Evolutionary conservation across 2,797 vertebrate genomes (phyloP).

Genomic region (Poeciliopsis paucimaculata): DNA sequence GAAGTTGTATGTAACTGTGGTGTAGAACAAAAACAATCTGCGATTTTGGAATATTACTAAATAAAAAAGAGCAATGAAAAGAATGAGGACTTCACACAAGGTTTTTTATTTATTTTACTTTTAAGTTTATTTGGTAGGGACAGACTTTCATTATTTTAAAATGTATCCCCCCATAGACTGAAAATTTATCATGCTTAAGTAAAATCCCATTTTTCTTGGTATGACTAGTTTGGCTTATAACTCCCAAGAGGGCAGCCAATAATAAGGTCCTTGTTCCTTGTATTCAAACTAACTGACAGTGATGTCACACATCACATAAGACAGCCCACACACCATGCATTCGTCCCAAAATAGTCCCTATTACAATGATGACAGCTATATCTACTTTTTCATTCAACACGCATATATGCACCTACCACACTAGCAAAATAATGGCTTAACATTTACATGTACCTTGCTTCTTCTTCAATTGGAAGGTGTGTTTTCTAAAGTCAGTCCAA

Average conservation of each 20-base stretch:
- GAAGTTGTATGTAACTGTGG: not conserved
- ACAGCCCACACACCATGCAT: conserved; percentile 4
- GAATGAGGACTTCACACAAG: not conserved
- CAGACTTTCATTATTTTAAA: conserved; percentile 4
- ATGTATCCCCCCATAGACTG: conserved; percentile 9
- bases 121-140: too few relatives aligned
- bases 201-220: conserved; percentile 25
- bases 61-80: not conserved
- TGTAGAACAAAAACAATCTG: not conserved
- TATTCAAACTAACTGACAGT: conserved; percentile 28
- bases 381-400: conserved; percentile 10
- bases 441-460: conserved; percentile 13
- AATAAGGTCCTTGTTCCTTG: conserved; percentile 21
- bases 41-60: not conserved
- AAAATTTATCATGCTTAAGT: conserved; percentile 18
- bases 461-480: conserved; percentile 35
- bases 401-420: not conserved
- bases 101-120: not conserved
- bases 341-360: not conserved
- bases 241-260: conserved; percentile 51
- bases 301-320: conserved; percentile 18
- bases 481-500: conserved; percentile 37
- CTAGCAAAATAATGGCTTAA: not conserved
- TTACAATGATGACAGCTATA: conserved; percentile 3
- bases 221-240: conserved; percentile 52